Percentiles rank a stretch among this genome's conserved stretches.
Evolutionary conservation across 1,140 invertebrate species (phyloP).

Genomic region (Pseudomyrmex cubaensis): DNA sequence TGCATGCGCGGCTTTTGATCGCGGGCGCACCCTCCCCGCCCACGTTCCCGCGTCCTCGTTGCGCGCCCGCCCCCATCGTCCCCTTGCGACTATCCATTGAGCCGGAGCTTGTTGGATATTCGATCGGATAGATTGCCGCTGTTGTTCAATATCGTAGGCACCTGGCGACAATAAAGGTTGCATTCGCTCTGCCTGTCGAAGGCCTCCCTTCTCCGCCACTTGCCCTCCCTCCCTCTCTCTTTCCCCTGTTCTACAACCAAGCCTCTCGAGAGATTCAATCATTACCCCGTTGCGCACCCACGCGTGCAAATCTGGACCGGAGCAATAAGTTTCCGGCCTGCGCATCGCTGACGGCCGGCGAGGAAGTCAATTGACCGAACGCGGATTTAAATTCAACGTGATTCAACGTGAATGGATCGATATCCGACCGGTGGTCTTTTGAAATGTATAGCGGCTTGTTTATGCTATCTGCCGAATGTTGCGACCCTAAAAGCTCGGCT

Average conservation of each 20-base stretch:
- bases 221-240: background rate
- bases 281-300: slow-evolving; percentile 43
- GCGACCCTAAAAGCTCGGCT: background rate
- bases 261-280: slow-evolving; percentile 59
- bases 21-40: slow-evolving; percentile 41
- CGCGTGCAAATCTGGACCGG: slow-evolving; percentile 47
- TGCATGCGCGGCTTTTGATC: slow-evolving; percentile 79
- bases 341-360: slow-evolving; percentile 33
- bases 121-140: slow-evolving; percentile 78
- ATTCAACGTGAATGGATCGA: background rate
- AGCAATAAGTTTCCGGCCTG: slow-evolving; percentile 55
- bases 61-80: slow-evolving; percentile 27
- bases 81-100: slow-evolving; percentile 62
- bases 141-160: slow-evolving; percentile 74
- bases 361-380: slow-evolving; percentile 57
- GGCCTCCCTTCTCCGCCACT: background rate
- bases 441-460: slow-evolving; percentile 35
- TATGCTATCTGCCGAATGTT: slow-evolving; percentile 1
- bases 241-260: background rate
- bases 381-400: slow-evolving; percentile 44
- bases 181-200: slow-evolving; percentile 42
- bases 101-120: slow-evolving; percentile 74
- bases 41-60: slow-evolving; percentile 3
- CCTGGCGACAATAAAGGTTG: slow-evolving; percentile 67
- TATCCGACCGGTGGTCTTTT: background rate